Base-by-base conservation (phyloP, 2,797 vertebrate species). In the Girardinus metallicus region DNA sequence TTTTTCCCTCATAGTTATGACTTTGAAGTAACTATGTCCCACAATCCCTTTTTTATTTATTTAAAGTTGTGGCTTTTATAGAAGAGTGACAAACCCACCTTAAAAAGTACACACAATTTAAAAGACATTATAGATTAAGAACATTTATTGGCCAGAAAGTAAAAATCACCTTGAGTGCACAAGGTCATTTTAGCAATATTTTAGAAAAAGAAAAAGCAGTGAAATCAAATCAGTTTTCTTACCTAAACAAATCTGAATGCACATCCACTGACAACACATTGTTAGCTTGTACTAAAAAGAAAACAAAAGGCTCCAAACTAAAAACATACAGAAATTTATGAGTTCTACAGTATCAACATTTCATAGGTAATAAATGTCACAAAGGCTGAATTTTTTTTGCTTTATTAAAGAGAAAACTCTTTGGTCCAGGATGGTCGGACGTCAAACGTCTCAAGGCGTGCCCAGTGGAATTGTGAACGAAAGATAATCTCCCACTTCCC, bases 391-490 rank as follows among this genome's bases (percentile, higher is more conserved):
- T 76, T 57, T 1, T 76, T 51, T 83, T 80, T 18, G 73, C 53
- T 82, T 77, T 66, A 74, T 62, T 83, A 43, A 78, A 85, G 55
- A 57, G 31, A 74, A 71, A 64, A 41, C 5, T 13, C 23, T 88
- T 90, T 90, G 83, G 87, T 87, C 86, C 84, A 74, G 76, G 76
- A 41, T n/a, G 60, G 53, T 85, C 78, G 80, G 87, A 83, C 55
- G 82, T 72, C 71, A 80, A 41, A 77, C 3, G 2, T 77, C 64
- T 97, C 84, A 98, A 36, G 97, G 96, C 73, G 95, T 97, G 36
- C 97, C 98, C 47, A 98, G 91, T 0, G 98, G 97, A 84, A 98
- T 98, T 49, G 97, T 98, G 88, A 98, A 99, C 73, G 97, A 98
- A 18, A 99, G 95, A 83, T 97, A 96, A 87, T 99, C 97, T 2